Base-by-base conservation (phyloP, 2,797 vertebrate species). In the Botia kubotai region DNA sequence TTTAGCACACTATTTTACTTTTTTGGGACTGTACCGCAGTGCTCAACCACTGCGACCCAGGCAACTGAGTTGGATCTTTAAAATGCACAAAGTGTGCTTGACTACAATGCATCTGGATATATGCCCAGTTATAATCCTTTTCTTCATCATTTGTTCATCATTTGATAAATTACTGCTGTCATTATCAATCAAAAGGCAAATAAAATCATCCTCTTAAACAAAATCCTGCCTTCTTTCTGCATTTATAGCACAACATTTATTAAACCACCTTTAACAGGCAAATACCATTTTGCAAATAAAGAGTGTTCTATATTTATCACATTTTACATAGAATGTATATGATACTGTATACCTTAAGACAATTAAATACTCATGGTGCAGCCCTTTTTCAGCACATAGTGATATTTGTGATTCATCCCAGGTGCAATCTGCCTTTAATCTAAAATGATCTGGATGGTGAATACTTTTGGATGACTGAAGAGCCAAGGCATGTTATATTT, bases 351-450 rank as follows among this genome's bases (percentile, higher is more conserved):
- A 33, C 3, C 33, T 33, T 33, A 33, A 33, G 33, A 55, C 16
- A 55, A 19, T 55, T 19, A 48, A 11, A 48, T 48, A 48, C 46
- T 48, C 10, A 48, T 13, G 7, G 33, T 33, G 33, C 33, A 33
- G 33, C 33, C 33, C 33, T 33, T 33, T 26, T 33, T 33, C 1
- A 5, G 33, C 33, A 33, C 33, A 33, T 33, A 33, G 33, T 33
- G 33, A 33, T 33, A 33, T 33, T 26, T 3, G 33, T 33, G 33
- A 33, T 33, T 33, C 33, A 33, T 33, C 33, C 33, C 33, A 33
- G 33, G 52, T 23, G 46, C 23, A 67, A 36, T 62, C 17, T 70
- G 53, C 4, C 7, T 70, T 70, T 12, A 69, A 60, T 78, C 7
- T 60, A 70, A 70, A 78, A 71, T 50, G 0, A 70, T 39, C 57